These are phyloP conservation scores for Solea solea DNA, from an alignment of 2,113 vertebrate species.

Conservation along the genomic window DNA sequence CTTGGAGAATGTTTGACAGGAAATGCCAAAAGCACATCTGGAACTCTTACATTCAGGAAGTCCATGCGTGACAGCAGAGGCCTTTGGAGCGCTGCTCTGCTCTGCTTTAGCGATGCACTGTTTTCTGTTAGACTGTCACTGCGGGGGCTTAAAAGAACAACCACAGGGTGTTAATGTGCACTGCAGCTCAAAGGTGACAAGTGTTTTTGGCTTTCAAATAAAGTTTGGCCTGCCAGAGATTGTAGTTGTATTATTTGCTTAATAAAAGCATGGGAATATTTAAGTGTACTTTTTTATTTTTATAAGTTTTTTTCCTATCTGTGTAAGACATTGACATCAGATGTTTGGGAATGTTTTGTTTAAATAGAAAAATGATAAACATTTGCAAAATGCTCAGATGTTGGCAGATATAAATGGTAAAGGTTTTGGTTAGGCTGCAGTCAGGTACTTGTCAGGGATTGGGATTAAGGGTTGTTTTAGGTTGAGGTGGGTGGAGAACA, in stretches of 20 bases:
- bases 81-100: slow-evolving; percentile 50
- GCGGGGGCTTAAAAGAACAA: slow-evolving; percentile 20
- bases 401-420: neutral
- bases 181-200: neutral
- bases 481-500: neutral
- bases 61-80: slow-evolving; percentile 74
- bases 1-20: slow-evolving; percentile 79
- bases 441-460: too few species aligned
- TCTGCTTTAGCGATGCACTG: slow-evolving; percentile 23
- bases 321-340: neutral
- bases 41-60: slow-evolving; percentile 82
- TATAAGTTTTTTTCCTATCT: too few species aligned
- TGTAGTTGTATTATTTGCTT: slow-evolving; percentile 6
- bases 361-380: neutral
- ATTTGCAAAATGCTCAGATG: neutral
- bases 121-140: slow-evolving; percentile 43
- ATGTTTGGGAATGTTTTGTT: neutral
- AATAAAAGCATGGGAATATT: neutral
- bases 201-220: slow-evolving; percentile 7
- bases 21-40: slow-evolving; percentile 83
- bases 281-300: neutral
- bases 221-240: slow-evolving; percentile 19
- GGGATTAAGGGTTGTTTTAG: neutral
- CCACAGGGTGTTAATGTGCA: slow-evolving; percentile 14
- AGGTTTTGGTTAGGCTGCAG: too few species aligned